These are phyloP conservation scores for Suillia variegata DNA, from an alignment of 2,888 invertebrate genomes.

Conservation along the genomic window DNA sequence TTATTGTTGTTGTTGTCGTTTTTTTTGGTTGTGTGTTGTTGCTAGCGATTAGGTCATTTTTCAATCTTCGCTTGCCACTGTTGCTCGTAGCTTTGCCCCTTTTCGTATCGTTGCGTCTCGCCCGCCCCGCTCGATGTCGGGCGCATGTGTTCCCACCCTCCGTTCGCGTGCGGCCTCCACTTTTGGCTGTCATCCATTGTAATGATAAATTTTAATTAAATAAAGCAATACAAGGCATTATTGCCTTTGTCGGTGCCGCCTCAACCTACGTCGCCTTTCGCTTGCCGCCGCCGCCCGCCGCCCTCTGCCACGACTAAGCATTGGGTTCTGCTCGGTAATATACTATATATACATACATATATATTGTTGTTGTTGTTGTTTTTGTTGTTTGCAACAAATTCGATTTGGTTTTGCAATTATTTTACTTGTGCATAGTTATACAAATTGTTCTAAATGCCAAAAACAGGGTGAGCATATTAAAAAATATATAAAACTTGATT, in stretches of 20 bases:
- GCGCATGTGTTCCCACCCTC: too few species aligned
- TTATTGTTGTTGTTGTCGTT: too few species aligned
- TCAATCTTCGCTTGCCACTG: background rate
- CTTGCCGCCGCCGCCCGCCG: background rate
- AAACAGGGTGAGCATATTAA: too few species aligned
- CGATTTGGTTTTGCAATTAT: conserved; percentile 13
- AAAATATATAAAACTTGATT: too few species aligned
- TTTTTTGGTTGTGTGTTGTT: background rate
- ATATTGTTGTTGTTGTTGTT: background rate
- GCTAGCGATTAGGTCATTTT: background rate
- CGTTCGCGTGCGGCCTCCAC: background rate
- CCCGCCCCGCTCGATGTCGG: too few species aligned
- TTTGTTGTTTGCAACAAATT: conserved; percentile 7
- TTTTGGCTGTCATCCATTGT: background rate
- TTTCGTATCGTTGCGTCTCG: too few species aligned
- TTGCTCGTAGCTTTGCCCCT: background rate
- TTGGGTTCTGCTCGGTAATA: background rate
- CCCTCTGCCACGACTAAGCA: background rate
- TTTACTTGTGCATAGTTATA: background rate
- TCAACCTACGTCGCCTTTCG: too few species aligned
- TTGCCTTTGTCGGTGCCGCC: conserved; percentile 11
- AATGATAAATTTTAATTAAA: conserved; percentile 20
- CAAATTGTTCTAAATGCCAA: background rate
- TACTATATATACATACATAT: too few species aligned
- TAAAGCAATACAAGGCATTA: conserved; percentile 13